Base-by-base conservation (phyloP, 2,888 invertebrate genomes). In the Eutolmus rufibarbis region DNA sequence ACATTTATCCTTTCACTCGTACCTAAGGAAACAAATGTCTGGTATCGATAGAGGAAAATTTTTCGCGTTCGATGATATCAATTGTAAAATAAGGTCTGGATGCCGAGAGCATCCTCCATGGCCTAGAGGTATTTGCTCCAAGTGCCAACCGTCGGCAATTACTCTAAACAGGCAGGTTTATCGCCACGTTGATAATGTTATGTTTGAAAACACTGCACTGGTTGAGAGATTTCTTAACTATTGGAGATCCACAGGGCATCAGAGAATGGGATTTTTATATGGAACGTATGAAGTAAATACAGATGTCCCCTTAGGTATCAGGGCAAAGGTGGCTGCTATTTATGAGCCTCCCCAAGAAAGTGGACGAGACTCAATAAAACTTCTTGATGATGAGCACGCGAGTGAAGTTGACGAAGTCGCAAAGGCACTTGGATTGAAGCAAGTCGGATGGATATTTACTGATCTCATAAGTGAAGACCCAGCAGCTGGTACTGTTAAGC, bases 121-220 rank as follows among this genome's bases (percentile, higher is more conserved):
- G 98, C 99, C 99, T 87, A 97, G 96, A 93, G 99, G 99, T 90
- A 98, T 99, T 91, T 99, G 99, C 93, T 98, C 99, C 77, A 97
- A 97, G 93, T 99, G 99, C 93, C 99, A 99, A 93, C 99, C 99
- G 16, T 97, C 97, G 91, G 98, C 99, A 57, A 96, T 99, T 90
- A 99, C 99, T 34, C 94, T 99, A 78, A 98, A 97, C 93, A 95
- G 98, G 91, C 99, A 98, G 95, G 94, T 95, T 87, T 99, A 98
- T 94, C 95, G 99, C 57, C 99, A 99, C 93, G 96, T 99, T 86
- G 99, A 99, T 93, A 98, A 98, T 94, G 97, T 98, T 85, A 95
- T 97, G 94, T 97, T 99, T 93, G 99, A 99, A 93, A 98, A 99
- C 93, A 95, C 98, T 7, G 95, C 96, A 91, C 94, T 99, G 89